phyloP scores from a whole-genome alignment of 1,140 invertebrate species.

The Scylla paramamosain region DNA sequence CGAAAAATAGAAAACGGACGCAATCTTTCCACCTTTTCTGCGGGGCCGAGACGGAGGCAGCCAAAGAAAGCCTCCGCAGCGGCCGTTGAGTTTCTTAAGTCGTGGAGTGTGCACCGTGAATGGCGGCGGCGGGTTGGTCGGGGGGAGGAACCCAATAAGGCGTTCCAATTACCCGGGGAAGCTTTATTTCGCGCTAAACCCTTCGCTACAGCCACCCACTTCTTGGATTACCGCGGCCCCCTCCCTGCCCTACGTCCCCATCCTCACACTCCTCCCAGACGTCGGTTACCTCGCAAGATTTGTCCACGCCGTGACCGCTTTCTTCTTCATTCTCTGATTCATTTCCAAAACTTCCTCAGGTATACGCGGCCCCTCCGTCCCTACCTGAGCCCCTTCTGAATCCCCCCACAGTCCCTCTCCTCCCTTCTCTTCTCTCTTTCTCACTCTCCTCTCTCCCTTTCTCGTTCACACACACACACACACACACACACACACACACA shows the following conservation, averaged over 20 bases:
- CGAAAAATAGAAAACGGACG: not conserved
- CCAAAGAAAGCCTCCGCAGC: slow-evolving; percentile 43
- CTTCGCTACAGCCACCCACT: slow-evolving; percentile 62
- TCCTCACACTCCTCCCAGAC: not conserved
- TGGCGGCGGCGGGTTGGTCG: not conserved
- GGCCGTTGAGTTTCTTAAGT: slow-evolving; percentile 73
- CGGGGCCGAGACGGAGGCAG: slow-evolving; percentile 28
- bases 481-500: slow-evolving; percentile 18
- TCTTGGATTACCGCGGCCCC: slow-evolving; percentile 26
- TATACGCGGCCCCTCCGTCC: not conserved
- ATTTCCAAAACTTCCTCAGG: slow-evolving; percentile 14
- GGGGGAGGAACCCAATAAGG: slow-evolving; percentile 56
- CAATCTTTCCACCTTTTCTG: slow-evolving; percentile 45
- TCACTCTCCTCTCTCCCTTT: not conserved
- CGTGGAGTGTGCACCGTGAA: slow-evolving; percentile 71
- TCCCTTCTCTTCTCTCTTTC: not conserved
- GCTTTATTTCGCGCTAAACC: slow-evolving; percentile 64
- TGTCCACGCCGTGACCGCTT: slow-evolving; percentile 22
- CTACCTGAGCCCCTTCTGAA: not conserved
- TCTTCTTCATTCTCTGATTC: slow-evolving; percentile 3
- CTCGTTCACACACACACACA: not conserved
- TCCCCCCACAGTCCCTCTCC: not conserved
- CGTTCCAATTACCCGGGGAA: slow-evolving; percentile 59
- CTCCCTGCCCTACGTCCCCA: not conserved
- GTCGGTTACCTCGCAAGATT: slow-evolving; percentile 42